These are phyloP conservation scores for Xenopus tropicalis DNA, from an alignment of 2,113 vertebrate genomes.

Conservation along the genomic window DNA sequence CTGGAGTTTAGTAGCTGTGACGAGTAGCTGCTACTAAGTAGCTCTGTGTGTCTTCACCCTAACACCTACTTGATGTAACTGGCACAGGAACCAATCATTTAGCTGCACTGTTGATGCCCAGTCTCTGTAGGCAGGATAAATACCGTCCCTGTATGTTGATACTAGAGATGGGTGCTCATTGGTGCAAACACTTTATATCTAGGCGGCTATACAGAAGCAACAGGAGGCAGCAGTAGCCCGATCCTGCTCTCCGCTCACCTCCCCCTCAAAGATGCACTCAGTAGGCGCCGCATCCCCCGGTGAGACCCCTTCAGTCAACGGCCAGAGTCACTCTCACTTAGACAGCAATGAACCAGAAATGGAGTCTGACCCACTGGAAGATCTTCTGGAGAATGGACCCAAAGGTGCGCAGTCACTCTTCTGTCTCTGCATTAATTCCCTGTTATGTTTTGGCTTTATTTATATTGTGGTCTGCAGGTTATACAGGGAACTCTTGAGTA, in stretches of 20 bases:
- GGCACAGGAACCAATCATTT: too few relatives aligned
- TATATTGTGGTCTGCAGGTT: neutral
- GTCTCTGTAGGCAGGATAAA: too few relatives aligned
- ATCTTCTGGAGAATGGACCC: slow-evolving; percentile 89
- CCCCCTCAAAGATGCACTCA: slow-evolving; percentile 59
- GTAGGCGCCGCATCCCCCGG: slow-evolving; percentile 54
- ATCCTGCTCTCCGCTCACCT: slow-evolving; percentile 60
- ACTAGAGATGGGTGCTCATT: neutral
- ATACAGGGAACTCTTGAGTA: too few relatives aligned
- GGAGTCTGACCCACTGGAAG: slow-evolving; percentile 83
- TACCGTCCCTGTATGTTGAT: neutral
- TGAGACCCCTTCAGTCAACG: slow-evolving; percentile 78
- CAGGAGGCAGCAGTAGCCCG: slow-evolving; percentile 69
- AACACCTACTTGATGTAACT: too few relatives aligned
- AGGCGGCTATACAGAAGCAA: slow-evolving; percentile 94
- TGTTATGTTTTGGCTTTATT: too few relatives aligned
- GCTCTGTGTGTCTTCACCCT: too few relatives aligned
- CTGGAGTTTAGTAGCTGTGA: too few relatives aligned
- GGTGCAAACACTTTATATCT: neutral
- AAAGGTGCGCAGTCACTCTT: slow-evolving; percentile 63
- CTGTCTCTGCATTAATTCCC: too few relatives aligned
- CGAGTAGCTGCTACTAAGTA: too few relatives aligned
- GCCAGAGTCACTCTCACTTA: slow-evolving; percentile 76
- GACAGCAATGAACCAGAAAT: slow-evolving; percentile 78
- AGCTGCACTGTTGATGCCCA: too few relatives aligned